Evolutionary conservation across 1,140 invertebrate species (phyloP).

Genomic region (Branchinecta lindahli): DNA sequence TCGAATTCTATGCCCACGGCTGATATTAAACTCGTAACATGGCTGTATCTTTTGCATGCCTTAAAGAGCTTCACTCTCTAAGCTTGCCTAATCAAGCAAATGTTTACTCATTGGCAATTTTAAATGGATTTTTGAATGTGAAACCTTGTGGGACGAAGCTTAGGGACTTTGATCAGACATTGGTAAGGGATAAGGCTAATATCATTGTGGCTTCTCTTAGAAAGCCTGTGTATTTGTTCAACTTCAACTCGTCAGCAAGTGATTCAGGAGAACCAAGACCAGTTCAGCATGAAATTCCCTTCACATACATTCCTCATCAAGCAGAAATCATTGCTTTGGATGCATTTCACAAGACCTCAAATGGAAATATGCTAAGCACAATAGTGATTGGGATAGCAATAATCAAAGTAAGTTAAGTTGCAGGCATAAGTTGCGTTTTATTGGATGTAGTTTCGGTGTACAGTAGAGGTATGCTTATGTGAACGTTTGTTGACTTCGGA

Average conservation of each 20-base stretch:
- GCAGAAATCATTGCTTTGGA: neutral
- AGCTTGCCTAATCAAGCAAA: slow-evolving; percentile 6
- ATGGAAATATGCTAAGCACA: neutral
- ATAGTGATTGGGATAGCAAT: neutral
- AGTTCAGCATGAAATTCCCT: neutral
- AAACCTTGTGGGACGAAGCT: neutral
- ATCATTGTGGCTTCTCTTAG: neutral
- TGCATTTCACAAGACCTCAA: neutral
- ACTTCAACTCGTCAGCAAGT: neutral
- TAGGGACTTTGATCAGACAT: neutral
- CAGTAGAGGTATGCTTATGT: too few relatives aligned
- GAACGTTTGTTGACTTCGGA: too few relatives aligned
- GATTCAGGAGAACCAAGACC: neutral
- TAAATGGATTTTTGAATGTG: neutral
- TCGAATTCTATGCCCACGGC: too few relatives aligned
- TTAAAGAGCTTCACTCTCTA: neutral
- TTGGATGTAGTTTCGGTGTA: too few relatives aligned
- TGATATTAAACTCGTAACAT: neutral
- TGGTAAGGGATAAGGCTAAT: neutral
- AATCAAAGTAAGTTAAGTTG: neutral
- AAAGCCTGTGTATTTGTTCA: neutral
- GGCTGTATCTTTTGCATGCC: neutral
- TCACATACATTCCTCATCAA: slow-evolving; percentile 6
- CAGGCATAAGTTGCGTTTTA: too few relatives aligned
- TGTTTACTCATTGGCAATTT: neutral